phyloP scores from a whole-genome alignment of 2,113 vertebrate species.

The Muscicapa adusta region DNA sequence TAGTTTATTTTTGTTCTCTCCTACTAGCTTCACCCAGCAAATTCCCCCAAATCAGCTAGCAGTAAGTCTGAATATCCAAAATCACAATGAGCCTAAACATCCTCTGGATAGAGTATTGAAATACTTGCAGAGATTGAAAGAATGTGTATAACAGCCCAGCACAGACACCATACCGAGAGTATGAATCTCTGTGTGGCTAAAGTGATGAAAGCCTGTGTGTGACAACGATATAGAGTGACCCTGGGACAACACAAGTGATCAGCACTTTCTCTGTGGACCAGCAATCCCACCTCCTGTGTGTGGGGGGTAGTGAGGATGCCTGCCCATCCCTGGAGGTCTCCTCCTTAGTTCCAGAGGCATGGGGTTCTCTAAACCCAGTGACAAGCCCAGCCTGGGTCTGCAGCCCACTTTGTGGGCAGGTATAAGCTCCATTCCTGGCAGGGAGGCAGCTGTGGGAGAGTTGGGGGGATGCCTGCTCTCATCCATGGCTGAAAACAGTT shows the following conservation, averaged over 20 bases:
- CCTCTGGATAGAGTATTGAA: background rate
- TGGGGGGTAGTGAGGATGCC: background rate
- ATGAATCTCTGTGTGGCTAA: background rate
- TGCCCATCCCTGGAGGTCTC: background rate
- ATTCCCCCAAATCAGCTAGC: background rate
- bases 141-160: background rate
- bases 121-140: background rate
- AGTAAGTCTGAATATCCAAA: background rate
- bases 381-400: background rate
- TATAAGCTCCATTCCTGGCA: background rate
- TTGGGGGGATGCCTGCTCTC: background rate
- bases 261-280: rapidly evolving
- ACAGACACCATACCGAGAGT: background rate
- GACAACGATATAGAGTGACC: background rate
- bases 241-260: background rate
- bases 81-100: background rate
- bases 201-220: background rate
- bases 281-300: rapidly evolving
- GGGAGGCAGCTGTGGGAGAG: background rate
- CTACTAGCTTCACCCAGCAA: background rate
- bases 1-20: background rate
- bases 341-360: background rate
- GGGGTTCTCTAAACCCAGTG: background rate
- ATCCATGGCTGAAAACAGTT: background rate
- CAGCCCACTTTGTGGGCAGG: background rate